Percentiles rank a stretch among this genome's conserved stretches.
Conservation (phyloP, 2,888 invertebrate genomes). For the Oligia strigilis region DNA sequence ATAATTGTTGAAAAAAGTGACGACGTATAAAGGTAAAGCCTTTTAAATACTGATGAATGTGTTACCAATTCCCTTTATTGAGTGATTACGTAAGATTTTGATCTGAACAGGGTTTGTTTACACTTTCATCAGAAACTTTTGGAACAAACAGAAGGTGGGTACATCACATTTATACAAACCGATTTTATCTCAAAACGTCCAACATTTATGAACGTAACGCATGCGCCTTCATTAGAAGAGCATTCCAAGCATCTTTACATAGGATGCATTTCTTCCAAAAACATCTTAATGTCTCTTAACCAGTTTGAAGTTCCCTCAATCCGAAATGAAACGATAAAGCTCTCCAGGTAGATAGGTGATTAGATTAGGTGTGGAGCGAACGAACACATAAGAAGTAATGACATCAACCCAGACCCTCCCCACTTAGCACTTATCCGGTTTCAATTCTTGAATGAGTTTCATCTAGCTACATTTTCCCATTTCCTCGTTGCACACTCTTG, state of each 20-base stretch:
- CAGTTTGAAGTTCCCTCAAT: slow-evolving; percentile 47
- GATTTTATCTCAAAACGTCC: not conserved
- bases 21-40: too few species aligned
- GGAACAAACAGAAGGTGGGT: not conserved
- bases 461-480: slow-evolving; percentile 38
- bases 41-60: not conserved
- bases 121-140: not conserved
- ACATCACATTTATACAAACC: not conserved
- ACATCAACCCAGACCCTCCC: slow-evolving; percentile 50
- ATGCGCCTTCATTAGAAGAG: slow-evolving; percentile 3
- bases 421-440: slow-evolving; percentile 63
- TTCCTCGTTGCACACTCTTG: slow-evolving; percentile 30
- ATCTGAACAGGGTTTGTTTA: not conserved
- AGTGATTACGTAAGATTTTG: not conserved
- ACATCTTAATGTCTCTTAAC: slow-evolving; percentile 25
- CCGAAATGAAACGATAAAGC: slow-evolving; percentile 61
- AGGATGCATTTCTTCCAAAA: slow-evolving; percentile 40
- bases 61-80: not conserved
- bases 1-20: too few species aligned
- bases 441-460: slow-evolving; percentile 64
- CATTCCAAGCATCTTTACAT: not conserved
- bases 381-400: slow-evolving; percentile 65
- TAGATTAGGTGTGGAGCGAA: slow-evolving; percentile 61
- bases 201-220: not conserved
- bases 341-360: slow-evolving; percentile 63